Evolutionary conservation across 2,888 invertebrate genomes (phyloP).

Genomic region (Chymomyza procnemis): DNA sequence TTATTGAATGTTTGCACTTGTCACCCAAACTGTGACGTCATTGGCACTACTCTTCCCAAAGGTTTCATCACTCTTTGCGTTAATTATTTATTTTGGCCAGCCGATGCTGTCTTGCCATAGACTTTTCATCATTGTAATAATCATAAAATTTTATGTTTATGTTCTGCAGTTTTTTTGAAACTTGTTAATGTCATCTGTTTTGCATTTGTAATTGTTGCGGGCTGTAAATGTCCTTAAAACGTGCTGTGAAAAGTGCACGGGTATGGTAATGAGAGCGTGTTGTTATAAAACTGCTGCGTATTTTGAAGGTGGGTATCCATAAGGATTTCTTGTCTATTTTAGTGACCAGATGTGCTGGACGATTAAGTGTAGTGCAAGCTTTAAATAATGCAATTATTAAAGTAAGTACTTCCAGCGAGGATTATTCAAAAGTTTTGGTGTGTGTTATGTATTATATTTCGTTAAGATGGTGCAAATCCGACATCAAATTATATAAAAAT

Average conservation of each 20-base stretch:
- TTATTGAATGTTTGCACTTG: slow-evolving; percentile 7
- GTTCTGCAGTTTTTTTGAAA: slow-evolving; percentile 35
- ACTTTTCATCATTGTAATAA: slow-evolving; percentile 65
- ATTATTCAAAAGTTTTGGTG: no score
- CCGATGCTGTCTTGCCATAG: slow-evolving; percentile 51
- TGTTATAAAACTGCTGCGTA: not conserved
- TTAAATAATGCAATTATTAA: no score
- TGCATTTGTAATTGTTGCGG: slow-evolving; percentile 42
- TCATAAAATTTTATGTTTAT: slow-evolving; percentile 72
- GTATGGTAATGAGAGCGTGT: slow-evolving; percentile 19
- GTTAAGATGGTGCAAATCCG: no score
- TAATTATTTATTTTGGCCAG: slow-evolving; percentile 70
- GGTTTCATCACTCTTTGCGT: slow-evolving; percentile 59
- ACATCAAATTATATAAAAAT: no score
- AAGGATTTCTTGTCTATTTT: no score
- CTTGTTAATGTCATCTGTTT: slow-evolving; percentile 46
- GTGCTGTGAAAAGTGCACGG: not conserved
- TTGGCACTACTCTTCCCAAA: not conserved
- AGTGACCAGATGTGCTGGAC: no score
- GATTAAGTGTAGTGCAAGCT: no score
- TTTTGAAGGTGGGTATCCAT: not conserved
- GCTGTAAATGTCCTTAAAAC: slow-evolving; percentile 23
- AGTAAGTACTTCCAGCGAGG: no score
- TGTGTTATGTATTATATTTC: no score
- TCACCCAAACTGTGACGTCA: not conserved